Evolutionary conservation across 2,888 invertebrate species (phyloP).

Genomic region (Pegoplata infirma): DNA sequence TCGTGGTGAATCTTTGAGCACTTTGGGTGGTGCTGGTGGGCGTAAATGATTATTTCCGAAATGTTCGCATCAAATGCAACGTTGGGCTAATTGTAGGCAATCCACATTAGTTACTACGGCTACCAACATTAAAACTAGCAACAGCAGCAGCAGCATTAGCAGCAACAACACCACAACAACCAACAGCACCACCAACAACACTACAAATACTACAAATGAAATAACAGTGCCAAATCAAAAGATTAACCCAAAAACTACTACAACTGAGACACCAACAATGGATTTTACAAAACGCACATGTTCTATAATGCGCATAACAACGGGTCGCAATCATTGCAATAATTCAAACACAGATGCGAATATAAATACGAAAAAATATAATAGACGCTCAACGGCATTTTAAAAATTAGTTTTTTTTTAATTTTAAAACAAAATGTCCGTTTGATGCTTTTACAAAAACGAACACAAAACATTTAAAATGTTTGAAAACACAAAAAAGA

Average conservation of each 20-base stretch:
- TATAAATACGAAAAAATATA: slow-evolving; percentile 71
- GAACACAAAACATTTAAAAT: slow-evolving; percentile 12
- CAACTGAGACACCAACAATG: slow-evolving; percentile 53
- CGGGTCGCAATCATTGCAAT: slow-evolving; percentile 38
- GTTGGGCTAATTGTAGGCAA: slow-evolving; percentile 76
- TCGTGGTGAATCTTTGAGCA: slow-evolving; percentile 89
- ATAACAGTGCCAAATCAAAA: slow-evolving; percentile 60
- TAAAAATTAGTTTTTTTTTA: slow-evolving; percentile 63
- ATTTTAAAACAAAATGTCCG: slow-evolving; percentile 51
- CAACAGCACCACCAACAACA: slow-evolving; percentile 36
- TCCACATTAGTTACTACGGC: slow-evolving; percentile 67
- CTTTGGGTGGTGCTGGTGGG: slow-evolving; percentile 69
- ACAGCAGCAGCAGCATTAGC: slow-evolving; percentile 49
- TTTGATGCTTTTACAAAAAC: slow-evolving; percentile 40
- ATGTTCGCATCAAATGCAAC: slow-evolving; percentile 78
- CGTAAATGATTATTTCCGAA: slow-evolving; percentile 78
- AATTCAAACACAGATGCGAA: slow-evolving; percentile 65
- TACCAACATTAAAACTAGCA: slow-evolving; percentile 34
- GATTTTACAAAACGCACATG: slow-evolving; percentile 65
- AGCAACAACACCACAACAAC: slow-evolving; percentile 54
- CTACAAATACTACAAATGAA: slow-evolving; percentile 45
- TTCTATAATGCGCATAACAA: slow-evolving; percentile 71
- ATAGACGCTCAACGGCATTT: slow-evolving; percentile 77
- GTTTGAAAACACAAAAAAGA: slow-evolving; percentile 12
- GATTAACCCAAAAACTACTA: slow-evolving; percentile 52